Base-by-base conservation (phyloP, 2,888 invertebrate genomes). In the Platycheirus albimanus region DNA sequence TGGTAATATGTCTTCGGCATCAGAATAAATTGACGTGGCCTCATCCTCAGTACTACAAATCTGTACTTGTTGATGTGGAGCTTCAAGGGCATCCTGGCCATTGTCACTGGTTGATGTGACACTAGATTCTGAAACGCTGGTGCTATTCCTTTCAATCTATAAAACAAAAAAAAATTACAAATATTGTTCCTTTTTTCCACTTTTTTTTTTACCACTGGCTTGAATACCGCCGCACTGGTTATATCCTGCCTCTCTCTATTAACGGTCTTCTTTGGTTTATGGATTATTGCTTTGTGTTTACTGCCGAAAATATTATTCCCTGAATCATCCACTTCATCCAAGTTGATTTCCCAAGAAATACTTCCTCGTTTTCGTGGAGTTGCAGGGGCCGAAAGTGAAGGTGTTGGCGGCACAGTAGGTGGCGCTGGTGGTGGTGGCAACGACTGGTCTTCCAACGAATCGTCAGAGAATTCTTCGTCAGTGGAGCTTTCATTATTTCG, bases 291-390 rank as follows among this genome's bases (percentile, higher is more conserved):
- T 63, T 81, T 76, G 5, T 72, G 54, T 64, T 69, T 78, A 8
- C 33, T 64, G n/a, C 45, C 76, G 10, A 38, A 49, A 36, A 54
- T 52, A 30, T 51, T 75, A 30, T 56, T 69, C 13, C 64, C 69
- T n/a, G 64, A 38, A 52, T 78, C 66, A 63, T 64, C 85, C 24
- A 84, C 64, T 89, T 94, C 94, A 89, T 95, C 94, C 87, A 96
- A 92, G 84, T 96, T 94, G 85, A 96, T 96, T 92, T 96, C 96
- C 96, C 96, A 96, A 84, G 96, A 96, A 86, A 96, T 96, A 89
- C 96, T 96, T 88, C 95, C 94, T 87, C 95, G 93, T 91, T 96
- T 96, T 88, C 93, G 94, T 86, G 93, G 93, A 85, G 93, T 93
- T 72, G 92, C 91, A 38, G 93, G 93, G 11, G 90, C 90, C 13